A percentile compares a stretch with the other conserved stretches of the same genome.
These are phyloP conservation scores for Pristionchus exspectatus DNA, from an alignment of 2,888 invertebrate species.

Conservation along the genomic window DNA sequence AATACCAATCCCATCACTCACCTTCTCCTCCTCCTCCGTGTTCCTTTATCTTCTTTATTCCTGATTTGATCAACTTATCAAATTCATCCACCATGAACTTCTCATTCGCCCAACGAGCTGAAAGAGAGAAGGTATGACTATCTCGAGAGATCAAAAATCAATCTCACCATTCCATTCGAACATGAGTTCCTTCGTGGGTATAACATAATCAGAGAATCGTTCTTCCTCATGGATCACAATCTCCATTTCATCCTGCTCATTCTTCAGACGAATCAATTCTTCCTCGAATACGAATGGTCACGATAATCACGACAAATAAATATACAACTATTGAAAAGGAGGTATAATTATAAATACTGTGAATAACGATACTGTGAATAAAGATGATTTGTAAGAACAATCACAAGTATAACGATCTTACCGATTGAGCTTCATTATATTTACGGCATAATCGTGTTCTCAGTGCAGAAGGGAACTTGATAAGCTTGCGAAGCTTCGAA, in stretches of 20 bases:
- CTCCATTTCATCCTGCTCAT: not conserved
- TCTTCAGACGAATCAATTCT: not conserved
- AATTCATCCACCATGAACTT: not conserved
- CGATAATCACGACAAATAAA: not conserved
- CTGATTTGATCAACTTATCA: not conserved
- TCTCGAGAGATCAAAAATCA: not conserved
- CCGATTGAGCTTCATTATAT: not conserved
- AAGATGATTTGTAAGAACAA: not conserved
- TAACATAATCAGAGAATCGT: not conserved
- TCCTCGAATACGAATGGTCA: not conserved
- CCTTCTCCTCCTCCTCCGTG: not conserved
- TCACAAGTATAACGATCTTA: not conserved
- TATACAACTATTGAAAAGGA: no score
- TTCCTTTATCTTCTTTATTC: slow-evolving; percentile 11
- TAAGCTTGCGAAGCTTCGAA: not conserved
- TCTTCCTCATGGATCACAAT: not conserved
- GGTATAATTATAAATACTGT: no score
- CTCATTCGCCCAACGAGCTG: slow-evolving; percentile 27
- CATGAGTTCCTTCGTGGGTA: not conserved
- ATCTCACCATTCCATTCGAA: not conserved
- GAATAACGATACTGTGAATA: no score
- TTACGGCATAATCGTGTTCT: not conserved
- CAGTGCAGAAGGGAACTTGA: not conserved
- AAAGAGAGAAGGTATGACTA: not conserved
- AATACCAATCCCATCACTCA: not conserved